Evolutionary conservation across 2,113 vertebrate genomes (phyloP).

Genomic region (Bubo scandiacus): DNA sequence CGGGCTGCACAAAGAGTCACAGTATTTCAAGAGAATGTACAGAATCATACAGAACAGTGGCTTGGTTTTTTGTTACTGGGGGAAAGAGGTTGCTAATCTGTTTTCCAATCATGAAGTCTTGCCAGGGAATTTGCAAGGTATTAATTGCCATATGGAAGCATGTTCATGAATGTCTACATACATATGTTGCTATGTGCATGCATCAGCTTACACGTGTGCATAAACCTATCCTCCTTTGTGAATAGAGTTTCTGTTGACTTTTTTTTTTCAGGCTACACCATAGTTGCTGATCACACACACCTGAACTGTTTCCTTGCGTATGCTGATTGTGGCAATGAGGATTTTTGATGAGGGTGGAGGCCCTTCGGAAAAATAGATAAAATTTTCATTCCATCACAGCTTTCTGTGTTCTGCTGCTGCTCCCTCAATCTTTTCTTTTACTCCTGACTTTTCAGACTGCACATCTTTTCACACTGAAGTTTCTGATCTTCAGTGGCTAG

Average conservation of each 20-base stretch:
- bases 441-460: neutral
- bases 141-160: neutral
- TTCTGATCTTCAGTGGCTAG: neutral
- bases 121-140: neutral
- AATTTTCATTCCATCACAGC: neutral
- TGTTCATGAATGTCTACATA: neutral
- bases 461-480: neutral
- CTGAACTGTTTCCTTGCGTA: neutral
- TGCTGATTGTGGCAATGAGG: neutral
- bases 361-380: neutral
- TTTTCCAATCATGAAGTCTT: neutral
- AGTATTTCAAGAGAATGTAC: neutral
- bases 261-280: neutral
- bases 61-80: neutral
- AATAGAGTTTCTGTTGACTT: neutral
- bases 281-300: neutral
- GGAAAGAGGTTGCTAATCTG: neutral
- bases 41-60: neutral
- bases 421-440: neutral
- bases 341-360: neutral
- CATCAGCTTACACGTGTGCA: neutral
- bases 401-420: neutral
- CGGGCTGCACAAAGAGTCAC: neutral
- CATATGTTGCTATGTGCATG: fast-evolving
- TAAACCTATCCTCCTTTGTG: neutral